Evolutionary conservation across 2,888 invertebrate species (phyloP), one percentile per base, ranked within the genome.

Genomic region (Zele albiditarsus): DNA sequence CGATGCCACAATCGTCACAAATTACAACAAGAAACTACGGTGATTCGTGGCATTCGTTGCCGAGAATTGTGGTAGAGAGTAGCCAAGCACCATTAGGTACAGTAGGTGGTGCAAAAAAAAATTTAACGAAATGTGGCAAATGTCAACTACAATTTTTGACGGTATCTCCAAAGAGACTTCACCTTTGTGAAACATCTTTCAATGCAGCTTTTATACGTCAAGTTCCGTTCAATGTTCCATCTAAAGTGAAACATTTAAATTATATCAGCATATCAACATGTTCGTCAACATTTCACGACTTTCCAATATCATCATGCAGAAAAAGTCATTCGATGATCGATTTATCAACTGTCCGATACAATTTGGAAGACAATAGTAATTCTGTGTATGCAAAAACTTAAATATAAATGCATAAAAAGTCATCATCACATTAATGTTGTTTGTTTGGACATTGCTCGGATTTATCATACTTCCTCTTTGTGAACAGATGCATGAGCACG

Each of bases 261-360:
- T 28, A n/a, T 16, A 49, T 25, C 57, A 67, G 75, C 10, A 68
- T 49, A 33, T 63, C 79, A 71, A 77, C 77, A 76, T 82, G 82
- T 16, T 58, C 77, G 23, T 70, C 82, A 27, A 76, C 77, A 12
- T 82, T 81, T 57, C 75, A 77, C 12, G 38, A 60, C 57, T 71
- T 79, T 46, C 10, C 33, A 5, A 75, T 76, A 8, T 78, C 79
- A 10, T 53, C 65, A 3, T 81, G 77, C 72, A 83, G 82, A 67
- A 88, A 85, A 76, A 89, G 89, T 70, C 68, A 87, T 4, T 89
- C 89, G 16, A 83, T 89, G 84, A 83, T 82, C 67, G 85, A 89
- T 71, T 78, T 89, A 4, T 81, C 85, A 0, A 82, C 84, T 2
- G 62, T 76, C n/a, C 71, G 71, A 12, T 78, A 74, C 58, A 82